These are phyloP conservation scores for Elegia similella DNA, from an alignment of 2,888 invertebrate genomes.

Conservation along the genomic window DNA sequence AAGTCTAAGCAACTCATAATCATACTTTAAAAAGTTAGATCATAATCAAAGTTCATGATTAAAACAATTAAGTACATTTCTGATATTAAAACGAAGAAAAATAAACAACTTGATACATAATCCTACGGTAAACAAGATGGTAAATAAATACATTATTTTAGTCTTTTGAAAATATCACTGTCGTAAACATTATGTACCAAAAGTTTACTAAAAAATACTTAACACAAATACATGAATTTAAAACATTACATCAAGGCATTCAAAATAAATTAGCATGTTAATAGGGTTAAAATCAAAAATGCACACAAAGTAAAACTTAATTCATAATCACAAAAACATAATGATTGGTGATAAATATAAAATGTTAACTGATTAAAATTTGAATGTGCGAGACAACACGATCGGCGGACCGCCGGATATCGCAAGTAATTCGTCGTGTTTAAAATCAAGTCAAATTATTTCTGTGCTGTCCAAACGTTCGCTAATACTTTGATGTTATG, in stretches of 20 bases:
- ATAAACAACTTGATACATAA: conserved; percentile 67
- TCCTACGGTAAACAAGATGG: conserved; percentile 41
- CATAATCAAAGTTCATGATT: conserved; percentile 78
- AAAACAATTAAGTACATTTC: conserved; percentile 60
- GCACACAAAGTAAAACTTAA: conserved; percentile 56
- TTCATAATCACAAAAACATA: conserved; percentile 61
- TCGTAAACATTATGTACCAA: conserved; percentile 65
- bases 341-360: conserved; percentile 51
- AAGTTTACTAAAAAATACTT: conserved; percentile 40
- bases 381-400: conserved; percentile 26
- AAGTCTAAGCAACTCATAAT: conserved; percentile 62
- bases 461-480: conserved; percentile 50
- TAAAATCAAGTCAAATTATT: conserved; percentile 65
- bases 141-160: conserved; percentile 17
- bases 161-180: conserved; percentile 21
- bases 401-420: conserved; percentile 28
- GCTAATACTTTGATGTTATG: conserved; percentile 44
- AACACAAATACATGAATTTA: conserved; percentile 43
- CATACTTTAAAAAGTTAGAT: conserved; percentile 66
- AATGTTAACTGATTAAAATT: conserved; percentile 77
- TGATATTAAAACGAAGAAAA: conserved; percentile 41
- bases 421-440: conserved; percentile 50
- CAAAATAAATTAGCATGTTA: conserved; percentile 73
- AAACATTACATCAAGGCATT: conserved; percentile 51
- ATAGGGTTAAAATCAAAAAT: conserved; percentile 79